Evolutionary conservation across 2,113 vertebrate species (phyloP), one percentile per base, ranked within the genome.

Genomic region (Mus pahari): DNA sequence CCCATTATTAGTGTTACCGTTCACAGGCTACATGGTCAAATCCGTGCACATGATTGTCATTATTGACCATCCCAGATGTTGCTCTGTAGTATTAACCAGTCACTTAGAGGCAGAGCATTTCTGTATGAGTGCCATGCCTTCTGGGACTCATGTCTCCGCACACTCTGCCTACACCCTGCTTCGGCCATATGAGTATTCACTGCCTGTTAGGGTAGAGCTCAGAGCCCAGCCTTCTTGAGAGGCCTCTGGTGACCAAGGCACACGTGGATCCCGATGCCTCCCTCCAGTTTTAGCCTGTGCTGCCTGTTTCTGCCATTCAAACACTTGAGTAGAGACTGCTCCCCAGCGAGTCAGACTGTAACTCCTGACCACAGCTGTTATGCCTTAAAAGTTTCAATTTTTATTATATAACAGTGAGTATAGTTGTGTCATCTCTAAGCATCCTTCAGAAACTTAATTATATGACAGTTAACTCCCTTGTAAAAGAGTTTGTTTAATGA

Each of bases 401-500:
- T 86, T 90, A 71, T 82, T 62, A 39, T 1, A n/a, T 1, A 82
- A 55, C 3, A 42, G 5, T 84, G 78, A 90, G 17, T n/a, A 60
- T 20, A 86, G 62, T 2, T 90, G 39, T 96, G 92, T 75, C 8
- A 81, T 13, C 1, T 87, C 48, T 58, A 66, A 77, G 7, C 48
- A 73, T 53, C 92, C 62, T 17, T 94, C 26, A 48, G 39, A 84
- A 73, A 62, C 33, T 77, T 94, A 84, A 90, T 83, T 91, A 48
- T 13, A 42, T 55, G 90, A 39, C 10, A 70, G 6, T 78, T 89
- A 60, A 68, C 31, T 92, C n/a, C 39, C 26, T 94, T 87, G 94
- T 39, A 28, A 78, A 48, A 91, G 82, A 70, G 17, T 78, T 94
- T 89, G 71, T 70, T 91, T 79, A 91, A 16, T 26, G 26, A 77